Percentiles rank a stretch among this genome's conserved stretches.
Conservation (phyloP, 2,113 vertebrate species). For the Mohoua ochrocephala region DNA sequence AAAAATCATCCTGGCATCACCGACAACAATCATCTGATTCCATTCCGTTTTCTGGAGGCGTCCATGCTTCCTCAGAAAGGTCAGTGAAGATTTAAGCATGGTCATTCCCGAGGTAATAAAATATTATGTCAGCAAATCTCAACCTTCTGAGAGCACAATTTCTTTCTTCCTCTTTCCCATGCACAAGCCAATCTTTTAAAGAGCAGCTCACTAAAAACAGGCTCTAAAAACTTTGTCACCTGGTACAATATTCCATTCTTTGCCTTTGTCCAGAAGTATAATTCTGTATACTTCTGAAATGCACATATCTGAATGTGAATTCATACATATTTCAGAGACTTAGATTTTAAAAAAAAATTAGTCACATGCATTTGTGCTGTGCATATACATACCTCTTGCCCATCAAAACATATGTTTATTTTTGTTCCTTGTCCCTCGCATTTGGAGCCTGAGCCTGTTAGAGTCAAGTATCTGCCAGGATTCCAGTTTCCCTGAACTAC, state of each 20-base stretch:
- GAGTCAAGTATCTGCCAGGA: not conserved
- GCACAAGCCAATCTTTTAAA: not conserved
- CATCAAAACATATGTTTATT: not conserved
- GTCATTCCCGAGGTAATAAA: not conserved
- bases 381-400: not conserved
- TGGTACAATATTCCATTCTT: not conserved
- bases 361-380: not conserved
- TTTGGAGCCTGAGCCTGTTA: not conserved
- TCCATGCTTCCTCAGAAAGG: not conserved
- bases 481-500: not conserved
- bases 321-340: not conserved
- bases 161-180: not conserved
- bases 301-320: not conserved
- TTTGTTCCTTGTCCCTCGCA: not conserved
- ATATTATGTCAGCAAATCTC: not conserved
- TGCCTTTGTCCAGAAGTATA: not conserved
- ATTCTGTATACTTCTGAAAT: not conserved
- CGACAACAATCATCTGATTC: not conserved
- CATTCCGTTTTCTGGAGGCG: not conserved
- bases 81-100: not conserved
- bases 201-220: not conserved
- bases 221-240: not conserved
- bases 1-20: no score
- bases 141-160: not conserved
- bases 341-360: not conserved